Percentiles rank a stretch among this genome's conserved stretches.
Conservation (phyloP, 2,113 vertebrate genomes). For the Ptilonorhynchus violaceus region DNA sequence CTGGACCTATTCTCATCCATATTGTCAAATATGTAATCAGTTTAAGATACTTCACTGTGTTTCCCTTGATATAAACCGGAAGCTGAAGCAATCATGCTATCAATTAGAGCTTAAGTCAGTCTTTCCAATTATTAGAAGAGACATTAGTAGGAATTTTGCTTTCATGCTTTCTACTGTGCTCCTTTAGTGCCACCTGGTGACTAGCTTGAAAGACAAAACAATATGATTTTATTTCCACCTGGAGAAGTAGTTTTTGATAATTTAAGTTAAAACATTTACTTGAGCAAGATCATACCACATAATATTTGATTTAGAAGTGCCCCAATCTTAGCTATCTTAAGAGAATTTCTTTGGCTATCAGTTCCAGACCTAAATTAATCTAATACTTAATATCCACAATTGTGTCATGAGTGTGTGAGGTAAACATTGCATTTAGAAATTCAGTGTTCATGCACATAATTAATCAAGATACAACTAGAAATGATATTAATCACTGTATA, state of each 20-base stretch:
- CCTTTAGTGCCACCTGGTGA: slow-evolving; percentile 94
- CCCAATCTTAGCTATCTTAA: not conserved
- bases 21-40: slow-evolving; percentile 63
- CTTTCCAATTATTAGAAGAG: slow-evolving; percentile 32
- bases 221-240: not conserved
- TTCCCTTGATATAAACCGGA: slow-evolving; percentile 67
- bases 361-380: not conserved
- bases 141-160: not conserved
- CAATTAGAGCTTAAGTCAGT: slow-evolving; percentile 69
- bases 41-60: slow-evolving; percentile 66
- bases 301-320: not conserved
- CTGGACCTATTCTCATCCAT: slow-evolving; percentile 46
- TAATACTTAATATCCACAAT: not conserved
- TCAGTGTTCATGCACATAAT: not conserved
- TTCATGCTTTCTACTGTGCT: slow-evolving; percentile 54
- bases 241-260: not conserved
- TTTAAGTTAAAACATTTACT: not conserved
- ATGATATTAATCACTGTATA: not conserved
- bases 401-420: not conserved
- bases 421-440: not conserved
- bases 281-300: not conserved
- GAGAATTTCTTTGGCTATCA: not conserved
- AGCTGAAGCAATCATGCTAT: slow-evolving; percentile 71
- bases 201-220: not conserved
- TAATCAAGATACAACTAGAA: not conserved